Evolutionary conservation across 2,888 invertebrate species (phyloP).

Genomic region (Marronus borbonicus): DNA sequence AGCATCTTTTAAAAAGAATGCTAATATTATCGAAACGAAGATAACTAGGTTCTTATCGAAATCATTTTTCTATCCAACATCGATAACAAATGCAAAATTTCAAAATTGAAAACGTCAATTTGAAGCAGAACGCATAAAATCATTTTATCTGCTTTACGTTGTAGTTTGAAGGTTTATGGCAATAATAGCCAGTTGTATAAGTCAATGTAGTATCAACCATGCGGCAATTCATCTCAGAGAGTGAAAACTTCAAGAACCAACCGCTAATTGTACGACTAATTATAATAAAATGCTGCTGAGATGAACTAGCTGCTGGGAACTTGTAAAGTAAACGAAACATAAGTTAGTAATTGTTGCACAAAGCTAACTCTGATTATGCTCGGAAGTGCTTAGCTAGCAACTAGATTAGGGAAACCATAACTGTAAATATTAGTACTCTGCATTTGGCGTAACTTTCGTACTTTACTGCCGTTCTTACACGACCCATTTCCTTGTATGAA

Average conservation of each 20-base stretch:
- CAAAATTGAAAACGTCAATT: too few relatives aligned
- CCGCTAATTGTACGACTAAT: neutral
- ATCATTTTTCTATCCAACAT: too few relatives aligned
- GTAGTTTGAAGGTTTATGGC: too few relatives aligned
- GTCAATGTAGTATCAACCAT: too few relatives aligned
- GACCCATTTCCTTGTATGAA: conserved; percentile 14
- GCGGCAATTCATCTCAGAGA: too few relatives aligned
- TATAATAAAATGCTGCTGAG: neutral
- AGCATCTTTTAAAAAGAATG: too few relatives aligned
- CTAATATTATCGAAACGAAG: too few relatives aligned
- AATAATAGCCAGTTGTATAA: too few relatives aligned
- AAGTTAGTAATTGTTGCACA: conserved; percentile 21
- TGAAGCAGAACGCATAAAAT: too few relatives aligned
- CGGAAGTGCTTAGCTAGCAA: neutral
- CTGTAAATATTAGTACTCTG: conserved; percentile 38
- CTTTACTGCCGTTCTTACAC: neutral
- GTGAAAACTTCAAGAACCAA: neutral
- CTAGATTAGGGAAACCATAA: conserved; percentile 41
- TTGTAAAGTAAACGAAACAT: conserved; percentile 7
- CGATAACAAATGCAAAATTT: too few relatives aligned
- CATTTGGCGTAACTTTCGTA: conserved; percentile 17
- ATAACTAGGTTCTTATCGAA: too few relatives aligned
- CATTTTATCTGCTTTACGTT: too few relatives aligned
- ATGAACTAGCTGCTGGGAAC: neutral
- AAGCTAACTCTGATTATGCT: conserved; percentile 3